Percentiles rank a stretch among this genome's conserved stretches.
Conservation (phyloP, 2,113 vertebrate species). For the Lipophrys pholis region DNA sequence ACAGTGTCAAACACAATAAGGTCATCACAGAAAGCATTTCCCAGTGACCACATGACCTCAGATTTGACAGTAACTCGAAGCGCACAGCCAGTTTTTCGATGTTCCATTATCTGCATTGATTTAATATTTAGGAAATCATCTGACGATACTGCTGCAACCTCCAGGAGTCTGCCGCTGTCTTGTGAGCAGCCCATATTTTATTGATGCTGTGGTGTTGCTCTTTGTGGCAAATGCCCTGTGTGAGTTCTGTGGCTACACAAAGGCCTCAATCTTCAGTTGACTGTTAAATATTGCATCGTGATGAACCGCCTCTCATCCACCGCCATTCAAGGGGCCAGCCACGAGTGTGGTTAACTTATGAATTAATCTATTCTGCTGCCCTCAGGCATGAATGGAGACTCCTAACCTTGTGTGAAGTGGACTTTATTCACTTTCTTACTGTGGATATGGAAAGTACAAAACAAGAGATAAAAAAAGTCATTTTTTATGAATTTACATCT, state of each 20-base stretch:
- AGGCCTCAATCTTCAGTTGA: slow-evolving; percentile 41
- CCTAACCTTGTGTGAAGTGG: slow-evolving; percentile 1
- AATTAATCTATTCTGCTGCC: slow-evolving; percentile 50
- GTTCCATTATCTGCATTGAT: background rate
- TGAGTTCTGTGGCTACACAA: slow-evolving; percentile 39
- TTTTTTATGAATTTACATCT: slow-evolving; percentile 2
- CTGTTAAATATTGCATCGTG: slow-evolving; percentile 64
- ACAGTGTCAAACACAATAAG: background rate
- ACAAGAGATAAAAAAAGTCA: background rate
- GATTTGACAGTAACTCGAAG: background rate
- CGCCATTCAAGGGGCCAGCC: slow-evolving; percentile 29
- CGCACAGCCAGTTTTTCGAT: background rate
- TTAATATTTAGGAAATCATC: background rate
- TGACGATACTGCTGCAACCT: background rate
- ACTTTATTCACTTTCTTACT: background rate
- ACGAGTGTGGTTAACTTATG: slow-evolving; percentile 42
- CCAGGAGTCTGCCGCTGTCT: slow-evolving; percentile 4
- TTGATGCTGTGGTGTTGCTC: slow-evolving; percentile 34
- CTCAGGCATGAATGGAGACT: slow-evolving; percentile 43
- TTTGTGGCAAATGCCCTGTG: slow-evolving; percentile 43
- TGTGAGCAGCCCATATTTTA: slow-evolving; percentile 44
- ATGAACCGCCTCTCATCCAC: slow-evolving; percentile 39
- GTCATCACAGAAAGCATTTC: background rate
- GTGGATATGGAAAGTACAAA: background rate
- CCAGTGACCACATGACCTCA: background rate